These are phyloP conservation scores for Laspeyria flexula DNA, from an alignment of 2,888 invertebrate genomes.

Conservation along the genomic window DNA sequence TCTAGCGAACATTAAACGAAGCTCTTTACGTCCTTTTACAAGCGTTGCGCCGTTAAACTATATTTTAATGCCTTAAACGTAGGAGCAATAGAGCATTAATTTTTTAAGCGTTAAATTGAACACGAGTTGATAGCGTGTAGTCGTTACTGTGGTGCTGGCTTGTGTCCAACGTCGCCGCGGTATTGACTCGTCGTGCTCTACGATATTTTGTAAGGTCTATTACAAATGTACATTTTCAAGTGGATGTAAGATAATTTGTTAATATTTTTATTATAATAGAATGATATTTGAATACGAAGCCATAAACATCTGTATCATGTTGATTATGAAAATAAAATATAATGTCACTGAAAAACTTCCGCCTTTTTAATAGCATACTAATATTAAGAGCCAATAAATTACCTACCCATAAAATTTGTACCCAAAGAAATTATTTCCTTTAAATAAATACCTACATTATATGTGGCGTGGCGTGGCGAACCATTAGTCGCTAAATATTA, in stretches of 20 bases:
- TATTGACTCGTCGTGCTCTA: constrained; percentile 65
- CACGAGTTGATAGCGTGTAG: constrained; percentile 59
- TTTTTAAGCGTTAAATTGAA: constrained; percentile 68
- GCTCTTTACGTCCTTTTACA: constrained; percentile 56
- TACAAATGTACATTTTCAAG: constrained; percentile 84
- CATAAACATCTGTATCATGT: constrained; percentile 85
- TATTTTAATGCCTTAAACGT: constrained; percentile 65
- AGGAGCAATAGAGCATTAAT: constrained; percentile 66
- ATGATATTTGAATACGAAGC: constrained; percentile 83
- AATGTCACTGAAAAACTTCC: constrained; percentile 65
- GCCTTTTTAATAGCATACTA: too few relatives aligned
- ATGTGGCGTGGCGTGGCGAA: too few relatives aligned
- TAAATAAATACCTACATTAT: too few relatives aligned
- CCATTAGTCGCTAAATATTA: too few relatives aligned
- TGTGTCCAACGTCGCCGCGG: constrained; percentile 15
- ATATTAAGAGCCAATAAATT: too few relatives aligned
- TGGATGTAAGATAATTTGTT: constrained; percentile 86
- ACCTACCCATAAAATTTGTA: too few relatives aligned
- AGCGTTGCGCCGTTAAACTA: constrained; percentile 52
- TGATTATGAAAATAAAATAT: constrained; percentile 83
- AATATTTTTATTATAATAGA: constrained; percentile 85
- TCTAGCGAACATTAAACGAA: constrained; percentile 58
- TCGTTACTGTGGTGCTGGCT: constrained; percentile 19
- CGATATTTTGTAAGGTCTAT: constrained; percentile 81
- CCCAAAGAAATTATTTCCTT: too few relatives aligned